Evolutionary conservation across 2,113 vertebrate genomes (phyloP), one percentile per base, ranked within the genome.

Genomic region (Myotis brandtii): DNA sequence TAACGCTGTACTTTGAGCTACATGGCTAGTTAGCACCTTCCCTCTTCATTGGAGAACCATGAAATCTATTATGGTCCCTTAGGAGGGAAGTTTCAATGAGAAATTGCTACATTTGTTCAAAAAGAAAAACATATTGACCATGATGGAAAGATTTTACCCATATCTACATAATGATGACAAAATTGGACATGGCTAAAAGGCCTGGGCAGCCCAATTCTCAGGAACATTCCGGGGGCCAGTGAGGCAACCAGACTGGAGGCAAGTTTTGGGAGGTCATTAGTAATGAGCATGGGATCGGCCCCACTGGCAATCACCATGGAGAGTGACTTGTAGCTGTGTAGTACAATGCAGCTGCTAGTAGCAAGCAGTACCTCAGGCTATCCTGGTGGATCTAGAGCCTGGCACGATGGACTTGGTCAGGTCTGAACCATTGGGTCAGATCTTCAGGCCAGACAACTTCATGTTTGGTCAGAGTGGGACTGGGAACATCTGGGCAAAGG

Each of bases 41-140:
- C 56, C 40, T 95, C 62, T n/a, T 92, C 73, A 52, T 21, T 88
- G 52, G 37, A 81, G 73, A 82, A 50, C 93, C 88, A 73, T 97
- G 96, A 96, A 96, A 96, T 95, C 94, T 93, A 89, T 92, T 94
- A 88, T 67, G 69, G 21, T 97, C 77, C 77, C 82, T 79, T 89
- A 73, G 30, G 48, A 95, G 64, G 56, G 17, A 46, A 90, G 50
- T 94, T 93, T 77, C 89, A 94, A 48, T 11, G 50, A 94, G 95
- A 97, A 96, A 95, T 95, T 80, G 85, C 56, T 88, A 79, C 66
- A 91, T 95, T 92, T 94, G 73, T 96, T 83, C 75, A 91, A 94
- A 66, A 59, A 25, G 13, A 32, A 96, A 94, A 95, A 93, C 81
- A 86, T 82, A 95, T 70, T 96, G 95, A 95, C 80, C 95, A 96